phyloP scores from a whole-genome alignment of 2,113 vertebrate genomes.

The Pristiophorus japonicus region DNA sequence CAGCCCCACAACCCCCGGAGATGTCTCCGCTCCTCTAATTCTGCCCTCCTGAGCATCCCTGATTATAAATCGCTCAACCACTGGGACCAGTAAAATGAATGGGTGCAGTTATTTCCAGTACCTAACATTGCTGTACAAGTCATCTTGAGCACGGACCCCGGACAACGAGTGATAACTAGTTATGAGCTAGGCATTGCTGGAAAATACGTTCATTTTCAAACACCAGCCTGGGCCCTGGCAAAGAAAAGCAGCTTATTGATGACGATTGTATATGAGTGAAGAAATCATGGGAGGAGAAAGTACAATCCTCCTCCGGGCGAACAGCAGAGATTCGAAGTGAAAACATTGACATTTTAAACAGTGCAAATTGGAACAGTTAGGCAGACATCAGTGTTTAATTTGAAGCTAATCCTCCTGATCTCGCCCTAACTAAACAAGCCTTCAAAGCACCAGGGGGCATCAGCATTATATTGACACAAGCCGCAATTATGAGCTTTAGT shows the following conservation, averaged over 20 bases:
- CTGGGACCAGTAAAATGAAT: not conserved
- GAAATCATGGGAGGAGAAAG: not conserved
- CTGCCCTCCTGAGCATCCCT: no score
- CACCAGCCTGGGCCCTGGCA: not conserved
- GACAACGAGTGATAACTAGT: not conserved
- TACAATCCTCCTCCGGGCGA: not conserved
- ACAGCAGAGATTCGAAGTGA: not conserved
- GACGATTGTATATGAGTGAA: not conserved
- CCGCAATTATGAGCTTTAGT: not conserved
- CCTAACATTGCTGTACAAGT: not conserved
- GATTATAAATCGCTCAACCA: no score
- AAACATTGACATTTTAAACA: conserved; percentile 5
- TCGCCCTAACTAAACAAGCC: not conserved
- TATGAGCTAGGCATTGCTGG: not conserved
- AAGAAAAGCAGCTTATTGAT: not conserved
- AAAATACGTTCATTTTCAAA: not conserved
- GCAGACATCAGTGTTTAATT: not conserved
- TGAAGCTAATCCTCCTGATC: conserved; percentile 7
- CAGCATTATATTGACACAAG: not conserved
- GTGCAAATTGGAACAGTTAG: not conserved
- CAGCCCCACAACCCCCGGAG: no score
- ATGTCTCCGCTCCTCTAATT: no score
- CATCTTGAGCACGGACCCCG: not conserved
- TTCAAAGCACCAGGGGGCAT: not conserved
- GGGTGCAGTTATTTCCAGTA: not conserved